A percentile compares a stretch with the other conserved stretches of the same genome.
phyloP scores from a whole-genome alignment of 2,113 vertebrate species.

The Catagonus wagneri region DNA sequence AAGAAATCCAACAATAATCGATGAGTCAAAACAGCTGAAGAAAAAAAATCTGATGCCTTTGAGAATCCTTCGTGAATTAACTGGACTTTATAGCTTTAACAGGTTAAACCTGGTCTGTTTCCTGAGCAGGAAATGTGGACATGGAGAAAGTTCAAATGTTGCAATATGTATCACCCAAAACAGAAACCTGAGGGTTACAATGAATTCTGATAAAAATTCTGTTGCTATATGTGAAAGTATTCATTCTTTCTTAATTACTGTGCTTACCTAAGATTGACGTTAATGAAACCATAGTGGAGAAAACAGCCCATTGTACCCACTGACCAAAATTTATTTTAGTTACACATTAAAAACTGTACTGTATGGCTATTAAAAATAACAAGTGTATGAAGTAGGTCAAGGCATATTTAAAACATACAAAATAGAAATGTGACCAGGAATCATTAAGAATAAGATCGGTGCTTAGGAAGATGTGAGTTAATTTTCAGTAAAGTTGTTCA shows the following conservation, averaged over 20 bases:
- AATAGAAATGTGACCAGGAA: conserved; percentile 39
- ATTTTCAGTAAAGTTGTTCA: conserved; percentile 20
- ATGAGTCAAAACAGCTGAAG: conserved; percentile 68
- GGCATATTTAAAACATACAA: neutral
- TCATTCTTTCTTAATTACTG: conserved; percentile 78
- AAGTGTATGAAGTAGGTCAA: neutral
- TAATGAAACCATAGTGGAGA: conserved; percentile 72
- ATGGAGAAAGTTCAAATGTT: conserved; percentile 83
- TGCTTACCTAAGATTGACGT: conserved; percentile 70
- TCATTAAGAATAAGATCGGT: conserved; percentile 28
- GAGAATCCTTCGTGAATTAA: conserved; percentile 67
- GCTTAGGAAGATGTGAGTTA: neutral
- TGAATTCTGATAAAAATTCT: conserved; percentile 82
- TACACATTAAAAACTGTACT: conserved; percentile 63
- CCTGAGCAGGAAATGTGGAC: conserved; percentile 77
- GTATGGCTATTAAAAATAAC: conserved; percentile 30
- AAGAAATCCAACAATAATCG: conserved; percentile 84
- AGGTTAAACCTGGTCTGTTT: conserved; percentile 61
- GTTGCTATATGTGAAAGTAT: conserved; percentile 81
- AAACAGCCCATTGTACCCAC: conserved; percentile 74
- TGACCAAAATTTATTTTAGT: conserved; percentile 74
- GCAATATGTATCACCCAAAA: conserved; percentile 76
- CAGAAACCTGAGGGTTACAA: conserved; percentile 83
- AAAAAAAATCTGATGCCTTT: conserved; percentile 49
- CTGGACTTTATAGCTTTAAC: conserved; percentile 70